A percentile compares a stretch with the other conserved stretches of the same genome.
phyloP scores from a whole-genome alignment of 2,888 invertebrate species.

The Thereva unica region DNA sequence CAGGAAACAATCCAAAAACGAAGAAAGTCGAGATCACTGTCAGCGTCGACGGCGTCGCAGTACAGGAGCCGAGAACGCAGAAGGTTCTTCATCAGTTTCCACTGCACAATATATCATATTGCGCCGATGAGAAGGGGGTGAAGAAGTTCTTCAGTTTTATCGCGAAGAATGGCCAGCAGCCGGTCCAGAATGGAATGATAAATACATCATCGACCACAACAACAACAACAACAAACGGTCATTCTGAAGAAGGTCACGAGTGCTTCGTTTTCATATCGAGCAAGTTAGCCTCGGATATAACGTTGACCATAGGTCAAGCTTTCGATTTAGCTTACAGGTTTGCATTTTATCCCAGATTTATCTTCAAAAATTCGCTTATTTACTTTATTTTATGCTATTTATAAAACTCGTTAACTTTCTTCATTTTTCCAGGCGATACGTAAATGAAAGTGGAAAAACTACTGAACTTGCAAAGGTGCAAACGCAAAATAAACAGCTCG shows the following conservation, averaged over 20 bases:
- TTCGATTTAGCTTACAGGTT: constrained; percentile 95
- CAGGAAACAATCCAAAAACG: constrained; percentile 78
- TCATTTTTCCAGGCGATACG: constrained; percentile 69
- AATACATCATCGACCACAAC: constrained; percentile 41
- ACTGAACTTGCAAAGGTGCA: constrained; percentile 86
- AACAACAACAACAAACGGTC: constrained; percentile 50
- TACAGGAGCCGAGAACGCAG: constrained; percentile 76
- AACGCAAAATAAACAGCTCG: constrained; percentile 84
- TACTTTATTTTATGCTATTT: constrained; percentile 5
- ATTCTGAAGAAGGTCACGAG: constrained; percentile 78
- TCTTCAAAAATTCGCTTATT: neutral
- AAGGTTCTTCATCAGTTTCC: constrained; percentile 94
- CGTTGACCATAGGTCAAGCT: constrained; percentile 96
- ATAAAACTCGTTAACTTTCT: neutral
- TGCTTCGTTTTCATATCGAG: constrained; percentile 98
- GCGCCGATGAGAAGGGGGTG: constrained; percentile 98
- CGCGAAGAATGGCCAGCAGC: constrained; percentile 50
- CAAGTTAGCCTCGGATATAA: constrained; percentile 96
- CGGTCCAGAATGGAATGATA: constrained; percentile 37
- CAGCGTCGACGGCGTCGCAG: constrained; percentile 94
- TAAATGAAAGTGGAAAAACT: constrained; percentile 89
- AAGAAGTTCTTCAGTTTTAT: constrained; percentile 83
- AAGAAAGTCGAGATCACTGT: constrained; percentile 94
- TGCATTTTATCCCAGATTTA: constrained; percentile 40
- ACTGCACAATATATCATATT: constrained; percentile 95